Evolutionary conservation across 2,888 invertebrate species (phyloP), one percentile per base, ranked within the genome.

Genomic region (Nasonia oneida): DNA sequence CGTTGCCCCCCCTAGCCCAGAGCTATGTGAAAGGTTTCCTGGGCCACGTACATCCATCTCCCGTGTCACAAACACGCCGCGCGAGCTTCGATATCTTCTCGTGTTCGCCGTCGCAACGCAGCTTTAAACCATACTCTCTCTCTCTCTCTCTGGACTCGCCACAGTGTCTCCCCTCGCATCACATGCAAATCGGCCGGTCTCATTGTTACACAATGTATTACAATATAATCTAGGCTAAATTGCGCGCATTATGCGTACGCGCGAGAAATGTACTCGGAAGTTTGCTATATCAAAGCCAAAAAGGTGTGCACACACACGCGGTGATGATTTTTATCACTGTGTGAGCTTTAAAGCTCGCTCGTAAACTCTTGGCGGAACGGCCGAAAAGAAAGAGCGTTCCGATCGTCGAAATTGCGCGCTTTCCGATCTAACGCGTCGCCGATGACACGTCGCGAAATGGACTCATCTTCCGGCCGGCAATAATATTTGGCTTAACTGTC

Each of bases 31-130:
- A 83, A 77, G 83, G 39, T 71, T 53, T 39, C 39, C 71, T 79
- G 81, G 81, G 29, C 57, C 18, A 75, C 61, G 89, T 89, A 91
- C 91, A 91, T 91, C 91, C 90, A 91, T 91, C 91, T 91, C 91
- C 86, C 90, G 88, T 89, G 91, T 91, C 91, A 91, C 90, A 88
- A 89, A 88, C 91, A 91, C 88, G 87, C 90, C 75, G 75, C 81
- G 23, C 75, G 1, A n/a, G n/a, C 33, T 53, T 23, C 64, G 64
- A 64, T 64, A 64, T 64, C 64, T 29, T 64, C 14, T 14, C 29
- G 64, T 64, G 64, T 64, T 29, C 39, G 15, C 39, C 71, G 71
- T 29, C 64, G 12, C 64, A 53, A 23, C n/a, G 57, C n/a, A 5
- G 64, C 71, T 71, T 71, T 39, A 71, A 71, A 71, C 71, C 15